Evolutionary conservation across 2,888 invertebrate species (phyloP).

Genomic region (Loripinus fragilis): DNA sequence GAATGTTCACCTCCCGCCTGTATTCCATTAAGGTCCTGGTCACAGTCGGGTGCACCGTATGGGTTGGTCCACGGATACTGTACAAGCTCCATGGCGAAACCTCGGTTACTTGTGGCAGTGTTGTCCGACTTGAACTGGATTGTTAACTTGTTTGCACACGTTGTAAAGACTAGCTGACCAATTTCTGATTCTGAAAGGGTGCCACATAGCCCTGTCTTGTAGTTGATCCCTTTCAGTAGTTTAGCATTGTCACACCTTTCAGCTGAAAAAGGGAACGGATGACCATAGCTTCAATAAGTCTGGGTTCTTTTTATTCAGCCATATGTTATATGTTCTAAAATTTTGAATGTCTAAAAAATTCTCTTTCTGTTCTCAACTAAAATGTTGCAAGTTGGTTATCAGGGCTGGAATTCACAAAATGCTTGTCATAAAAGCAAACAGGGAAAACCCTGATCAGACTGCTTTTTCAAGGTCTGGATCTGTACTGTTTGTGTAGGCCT

Average conservation of each 20-base stretch:
- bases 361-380: too few species aligned
- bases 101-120: slow-evolving; percentile 18
- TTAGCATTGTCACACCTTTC: slow-evolving; percentile 59
- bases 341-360: too few species aligned
- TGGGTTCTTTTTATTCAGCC: too few species aligned
- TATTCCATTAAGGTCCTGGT: slow-evolving; percentile 51
- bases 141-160: slow-evolving; percentile 56
- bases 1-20: slow-evolving; percentile 41
- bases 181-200: slow-evolving; percentile 44
- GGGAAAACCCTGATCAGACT: too few species aligned
- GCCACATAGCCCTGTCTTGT: slow-evolving; percentile 54
- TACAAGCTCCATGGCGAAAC: slow-evolving; percentile 44
- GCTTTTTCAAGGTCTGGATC: too few species aligned
- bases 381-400: too few species aligned
- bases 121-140: slow-evolving; percentile 56
- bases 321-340: too few species aligned
- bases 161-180: slow-evolving; percentile 43
- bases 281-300: too few species aligned
- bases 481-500: too few species aligned
- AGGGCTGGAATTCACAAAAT: too few species aligned
- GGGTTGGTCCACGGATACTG: slow-evolving; percentile 58
- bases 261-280: slow-evolving; percentile 31
- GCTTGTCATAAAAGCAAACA: too few species aligned
- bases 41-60: slow-evolving; percentile 59
- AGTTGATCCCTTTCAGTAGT: slow-evolving; percentile 53